Evolutionary conservation across 2,888 invertebrate genomes (phyloP).

Genomic region (Chalcis sispes): DNA sequence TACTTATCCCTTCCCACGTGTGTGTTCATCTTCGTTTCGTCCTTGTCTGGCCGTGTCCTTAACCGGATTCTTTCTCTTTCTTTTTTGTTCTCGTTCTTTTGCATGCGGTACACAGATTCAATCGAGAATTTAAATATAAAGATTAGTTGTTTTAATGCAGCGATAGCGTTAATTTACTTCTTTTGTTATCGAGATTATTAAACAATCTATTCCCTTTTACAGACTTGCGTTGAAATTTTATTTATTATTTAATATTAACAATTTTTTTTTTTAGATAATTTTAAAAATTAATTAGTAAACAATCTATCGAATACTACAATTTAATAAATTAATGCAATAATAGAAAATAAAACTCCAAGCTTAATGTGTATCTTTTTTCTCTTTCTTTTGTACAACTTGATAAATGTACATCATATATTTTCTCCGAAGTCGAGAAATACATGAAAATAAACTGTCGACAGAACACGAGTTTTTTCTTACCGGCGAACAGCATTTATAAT

Average conservation of each 20-base stretch:
- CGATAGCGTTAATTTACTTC: constrained; percentile 52
- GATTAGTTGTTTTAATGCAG: constrained; percentile 69
- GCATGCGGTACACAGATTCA: constrained; percentile 43
- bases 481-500: constrained; percentile 26
- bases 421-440: not conserved
- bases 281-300: not conserved
- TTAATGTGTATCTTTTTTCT: constrained; percentile 1
- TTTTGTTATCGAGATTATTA: too few relatives aligned
- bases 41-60: constrained; percentile 2
- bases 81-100: not conserved
- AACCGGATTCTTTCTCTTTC: constrained; percentile 13
- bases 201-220: not conserved
- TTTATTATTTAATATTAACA: not conserved
- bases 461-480: constrained; percentile 23
- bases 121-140: constrained; percentile 74
- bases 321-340: too few relatives aligned
- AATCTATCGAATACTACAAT: too few relatives aligned
- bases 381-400: constrained; percentile 17
- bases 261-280: not conserved
- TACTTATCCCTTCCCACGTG: not conserved
- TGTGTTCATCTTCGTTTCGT: not conserved
- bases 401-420: constrained; percentile 36
- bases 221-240: not conserved
- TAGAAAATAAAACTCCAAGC: constrained; percentile 1
- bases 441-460: constrained; percentile 38